These are phyloP conservation scores for Cantharis nigra DNA, from an alignment of 2,888 invertebrate species.

Conservation along the genomic window DNA sequence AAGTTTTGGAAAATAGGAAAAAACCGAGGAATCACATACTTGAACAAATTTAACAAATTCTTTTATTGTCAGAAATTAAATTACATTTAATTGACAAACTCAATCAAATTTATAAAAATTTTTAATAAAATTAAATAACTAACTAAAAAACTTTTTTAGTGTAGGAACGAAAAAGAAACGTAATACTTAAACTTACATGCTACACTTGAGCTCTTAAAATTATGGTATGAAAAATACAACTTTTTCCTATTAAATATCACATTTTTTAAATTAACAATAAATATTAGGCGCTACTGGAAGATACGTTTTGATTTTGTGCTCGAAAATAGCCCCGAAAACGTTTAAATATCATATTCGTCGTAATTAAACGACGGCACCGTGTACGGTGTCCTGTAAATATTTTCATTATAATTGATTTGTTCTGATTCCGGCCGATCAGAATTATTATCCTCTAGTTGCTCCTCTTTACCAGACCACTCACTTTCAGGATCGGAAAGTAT, in stretches of 20 bases:
- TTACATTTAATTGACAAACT: not conserved
- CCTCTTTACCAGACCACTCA: slow-evolving; percentile 62
- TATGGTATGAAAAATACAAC: not conserved
- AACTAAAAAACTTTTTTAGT: not conserved
- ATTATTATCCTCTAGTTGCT: slow-evolving; percentile 34
- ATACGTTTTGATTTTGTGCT: not conserved
- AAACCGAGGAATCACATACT: no score
- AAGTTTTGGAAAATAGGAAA: no score
- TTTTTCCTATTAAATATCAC: not conserved
- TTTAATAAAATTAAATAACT: not conserved
- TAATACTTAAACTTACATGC: not conserved
- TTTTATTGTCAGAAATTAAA: not conserved
- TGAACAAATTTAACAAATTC: not conserved
- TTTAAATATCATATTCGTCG: slow-evolving; percentile 19
- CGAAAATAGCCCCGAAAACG: not conserved
- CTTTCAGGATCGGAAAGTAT: slow-evolving; percentile 75
- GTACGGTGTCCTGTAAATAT: slow-evolving; percentile 28
- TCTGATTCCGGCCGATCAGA: slow-evolving; percentile 65
- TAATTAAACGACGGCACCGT: slow-evolving; percentile 34
- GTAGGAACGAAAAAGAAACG: not conserved
- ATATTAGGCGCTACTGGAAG: not conserved
- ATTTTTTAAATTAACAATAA: not conserved
- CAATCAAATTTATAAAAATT: not conserved
- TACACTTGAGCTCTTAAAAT: not conserved
- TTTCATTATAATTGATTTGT: slow-evolving; percentile 45